Base-by-base conservation (phyloP, 2,113 vertebrate genomes). In the Malurus melanocephalus region DNA sequence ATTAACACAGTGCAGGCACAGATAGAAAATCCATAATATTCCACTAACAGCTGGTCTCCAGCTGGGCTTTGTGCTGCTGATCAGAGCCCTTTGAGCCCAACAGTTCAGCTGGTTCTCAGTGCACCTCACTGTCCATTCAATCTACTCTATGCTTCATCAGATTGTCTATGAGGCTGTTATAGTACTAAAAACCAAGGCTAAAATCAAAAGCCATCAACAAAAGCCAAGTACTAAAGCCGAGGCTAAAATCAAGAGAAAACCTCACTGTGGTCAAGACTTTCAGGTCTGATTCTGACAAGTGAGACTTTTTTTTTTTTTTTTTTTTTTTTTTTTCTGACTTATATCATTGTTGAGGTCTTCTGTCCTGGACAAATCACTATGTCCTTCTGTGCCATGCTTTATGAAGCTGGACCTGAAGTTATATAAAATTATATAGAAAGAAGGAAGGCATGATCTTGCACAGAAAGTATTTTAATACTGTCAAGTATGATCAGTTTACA, bases 401-500 rank as follows among this genome's bases (percentile, higher is more conserved):
- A 45, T 45, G 56, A 68, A 64, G 45, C 61, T 88, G 62, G 21
- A n/a, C 38, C 45, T 32, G 49, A 73, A 53, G 10, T 66, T 88
- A 45, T 28, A 28, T 13, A 52, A 73, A 53, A 10, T 66, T 88
- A 45, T 28, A 28, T 13, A 52, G 45, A 79, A 60, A 66, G 38
- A 83, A 72, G 32, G 40, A 68, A 82, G 60, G 62, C 64, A 87
- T 46, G 30, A 40, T 30, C 69, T 72, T 88, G 61, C 45, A 28
- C 11, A 60, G 55, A 91, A 94, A 84, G 13, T 62, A 68, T 94
- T 95, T 93, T 80, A 72, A 87, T 81, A 55, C 33, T 45, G 62
- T 90, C 75, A 82, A 74, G 51, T 76, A 35, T 24, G 33, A 91
- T 59, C 45, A 55, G 49, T 80, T 94, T 94, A 88, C 40, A 82